These are phyloP conservation scores for Goniozus legneri DNA, from an alignment of 1,140 invertebrate genomes.

Conservation along the genomic window DNA sequence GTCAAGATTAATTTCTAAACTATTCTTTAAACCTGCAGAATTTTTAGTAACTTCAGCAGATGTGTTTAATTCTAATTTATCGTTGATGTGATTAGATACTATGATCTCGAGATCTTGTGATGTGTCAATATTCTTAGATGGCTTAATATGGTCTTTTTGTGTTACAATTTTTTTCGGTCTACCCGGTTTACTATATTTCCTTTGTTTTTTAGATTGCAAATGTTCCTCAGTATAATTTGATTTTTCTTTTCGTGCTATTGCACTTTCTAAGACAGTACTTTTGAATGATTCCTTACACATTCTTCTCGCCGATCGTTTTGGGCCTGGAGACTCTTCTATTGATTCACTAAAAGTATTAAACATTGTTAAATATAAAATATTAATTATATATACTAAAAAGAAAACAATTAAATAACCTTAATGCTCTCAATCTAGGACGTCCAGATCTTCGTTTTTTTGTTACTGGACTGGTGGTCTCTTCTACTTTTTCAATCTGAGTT, in stretches of 20 bases:
- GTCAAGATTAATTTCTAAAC: conserved; percentile 21
- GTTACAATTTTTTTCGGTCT: conserved; percentile 38
- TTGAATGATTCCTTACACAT: conserved; percentile 48
- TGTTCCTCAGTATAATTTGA: conserved; percentile 49
- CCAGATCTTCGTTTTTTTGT: conserved; percentile 39
- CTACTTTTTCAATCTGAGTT: conserved; percentile 7
- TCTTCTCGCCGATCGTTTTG: conserved; percentile 51
- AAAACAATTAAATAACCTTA: conserved; percentile 30
- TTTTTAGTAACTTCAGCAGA: conserved; percentile 28
- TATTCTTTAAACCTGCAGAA: conserved; percentile 13
- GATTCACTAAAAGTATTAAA: conserved; percentile 39
- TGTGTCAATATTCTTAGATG: background rate
- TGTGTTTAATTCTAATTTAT: conserved; percentile 22
- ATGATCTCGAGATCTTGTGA: background rate
- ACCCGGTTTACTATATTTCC: conserved; percentile 45
- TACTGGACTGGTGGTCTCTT: conserved; percentile 17
- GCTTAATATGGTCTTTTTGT: conserved; percentile 27
- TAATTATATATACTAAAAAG: conserved; percentile 1
- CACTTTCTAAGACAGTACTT: conserved; percentile 51
- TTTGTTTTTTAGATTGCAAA: conserved; percentile 38
- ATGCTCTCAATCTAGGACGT: conserved; percentile 35
- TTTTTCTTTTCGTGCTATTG: conserved; percentile 54
- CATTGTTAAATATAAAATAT: conserved; percentile 14
- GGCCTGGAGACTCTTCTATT: conserved; percentile 37
- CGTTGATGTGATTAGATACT: background rate